Evolutionary conservation across 2,888 invertebrate genomes (phyloP), one percentile per base, ranked within the genome.

Genomic region (Noctua janthina): DNA sequence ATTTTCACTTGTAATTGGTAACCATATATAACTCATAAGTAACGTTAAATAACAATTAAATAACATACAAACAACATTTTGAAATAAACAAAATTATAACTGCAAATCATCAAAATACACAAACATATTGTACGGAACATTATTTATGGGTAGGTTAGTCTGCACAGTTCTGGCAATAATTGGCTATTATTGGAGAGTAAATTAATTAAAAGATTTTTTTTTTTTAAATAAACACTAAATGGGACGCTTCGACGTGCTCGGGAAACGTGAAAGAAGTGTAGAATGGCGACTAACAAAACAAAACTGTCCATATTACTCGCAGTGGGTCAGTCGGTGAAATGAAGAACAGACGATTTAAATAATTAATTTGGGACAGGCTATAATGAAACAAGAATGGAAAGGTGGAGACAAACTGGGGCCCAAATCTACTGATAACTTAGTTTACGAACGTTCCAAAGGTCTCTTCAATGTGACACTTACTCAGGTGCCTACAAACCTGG

Each of bases 1-100:
- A 62, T 81, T 72, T 84, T 78, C 82, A 79, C 74, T 86, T 78
- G 77, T 69, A 86, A 87, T 87, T 89, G 90, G 87, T 90, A 90
- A 89, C 88, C 77, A 74, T 84, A 83, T 35, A 64, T 68, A 87
- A 81, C 78, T 78, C 79, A 23, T 66, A 77, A 80, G 70, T 73
- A 84, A 86, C 75, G 23, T 70, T 35, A 46, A 62, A 56, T 77
- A 81, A 87, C 78, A 81, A 87, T 67, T 68, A 87, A 71, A 85
- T 76, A 86, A 84, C 87, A 79, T 80, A 74, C 23, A 77, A 80
- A 78, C 76, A 82, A 79, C 71, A 75, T 43, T 70, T 78, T 23
- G 56, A 76, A 76, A 80, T 73, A 51, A 81, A 83, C 69, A 80
- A 23, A 83, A 70, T n/a, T 20, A 0, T 35, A n/a, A 43, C 8